phyloP scores from a whole-genome alignment of 2,797 vertebrate species.

The Steatocranus sp. region DNA sequence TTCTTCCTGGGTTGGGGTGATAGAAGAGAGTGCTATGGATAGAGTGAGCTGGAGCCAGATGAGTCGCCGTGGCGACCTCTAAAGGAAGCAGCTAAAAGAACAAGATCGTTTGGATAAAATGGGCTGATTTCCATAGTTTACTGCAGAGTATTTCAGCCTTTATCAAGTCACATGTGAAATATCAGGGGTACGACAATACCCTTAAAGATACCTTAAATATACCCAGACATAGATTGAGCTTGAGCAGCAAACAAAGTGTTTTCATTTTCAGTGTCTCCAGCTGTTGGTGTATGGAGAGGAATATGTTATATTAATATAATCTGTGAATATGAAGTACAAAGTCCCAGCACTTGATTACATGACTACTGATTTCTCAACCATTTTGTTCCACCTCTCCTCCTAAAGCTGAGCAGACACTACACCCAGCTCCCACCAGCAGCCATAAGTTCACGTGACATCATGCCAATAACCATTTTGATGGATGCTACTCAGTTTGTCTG shows the following conservation, averaged over 20 bases:
- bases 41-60: not conserved
- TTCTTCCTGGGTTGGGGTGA: not conserved
- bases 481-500: accelerated
- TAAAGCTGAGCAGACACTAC: not conserved
- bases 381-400: not conserved
- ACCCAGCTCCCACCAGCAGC: not conserved
- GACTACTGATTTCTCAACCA: not conserved
- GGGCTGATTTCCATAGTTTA: not conserved
- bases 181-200: accelerated
- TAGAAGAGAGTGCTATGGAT: not conserved
- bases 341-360: not conserved
- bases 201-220: not conserved
- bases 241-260: not conserved
- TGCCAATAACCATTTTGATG: not conserved
- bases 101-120: not conserved
- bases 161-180: not conserved
- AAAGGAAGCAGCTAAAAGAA: not conserved
- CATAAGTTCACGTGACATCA: not conserved
- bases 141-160: not conserved
- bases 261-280: not conserved
- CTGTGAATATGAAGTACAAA: not conserved
- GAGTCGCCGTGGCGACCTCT: not conserved
- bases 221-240: not conserved
- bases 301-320: not conserved
- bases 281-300: not conserved